phyloP scores from a whole-genome alignment of 2,888 invertebrate genomes.

The Philonicus albiceps region DNA sequence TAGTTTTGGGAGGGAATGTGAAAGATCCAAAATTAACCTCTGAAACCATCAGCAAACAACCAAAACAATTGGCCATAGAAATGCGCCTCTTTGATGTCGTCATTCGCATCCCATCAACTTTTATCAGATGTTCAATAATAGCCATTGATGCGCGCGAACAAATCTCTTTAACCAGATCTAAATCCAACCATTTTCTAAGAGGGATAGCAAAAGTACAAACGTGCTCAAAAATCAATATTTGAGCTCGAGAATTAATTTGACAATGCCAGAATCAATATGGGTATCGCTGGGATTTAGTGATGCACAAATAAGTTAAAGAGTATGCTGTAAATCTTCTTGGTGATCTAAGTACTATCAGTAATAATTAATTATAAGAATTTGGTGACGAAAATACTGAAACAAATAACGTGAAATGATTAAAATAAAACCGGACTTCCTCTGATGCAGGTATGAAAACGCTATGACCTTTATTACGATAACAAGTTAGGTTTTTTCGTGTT shows the following conservation, averaged over 20 bases:
- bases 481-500: neutral
- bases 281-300: neutral
- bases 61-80: constrained; percentile 33
- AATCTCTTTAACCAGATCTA: constrained; percentile 12
- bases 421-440: neutral
- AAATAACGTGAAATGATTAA: neutral
- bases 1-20: neutral
- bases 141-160: neutral
- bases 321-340: neutral
- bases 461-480: neutral
- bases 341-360: neutral
- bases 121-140: neutral
- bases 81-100: constrained; percentile 43
- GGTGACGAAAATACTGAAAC: neutral
- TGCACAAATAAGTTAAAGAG: neutral
- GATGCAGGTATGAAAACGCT: neutral
- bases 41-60: constrained; percentile 42
- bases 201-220: constrained; percentile 38
- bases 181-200: neutral
- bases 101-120: constrained; percentile 41
- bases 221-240: constrained; percentile 46
- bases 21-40: constrained; percentile 28
- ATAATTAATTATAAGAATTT: neutral
- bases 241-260: constrained; percentile 39
- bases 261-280: neutral